Evolutionary conservation across 2,888 invertebrate species (phyloP), one percentile per base, ranked within the genome.

Genomic region (Tenthredo distinguenda): DNA sequence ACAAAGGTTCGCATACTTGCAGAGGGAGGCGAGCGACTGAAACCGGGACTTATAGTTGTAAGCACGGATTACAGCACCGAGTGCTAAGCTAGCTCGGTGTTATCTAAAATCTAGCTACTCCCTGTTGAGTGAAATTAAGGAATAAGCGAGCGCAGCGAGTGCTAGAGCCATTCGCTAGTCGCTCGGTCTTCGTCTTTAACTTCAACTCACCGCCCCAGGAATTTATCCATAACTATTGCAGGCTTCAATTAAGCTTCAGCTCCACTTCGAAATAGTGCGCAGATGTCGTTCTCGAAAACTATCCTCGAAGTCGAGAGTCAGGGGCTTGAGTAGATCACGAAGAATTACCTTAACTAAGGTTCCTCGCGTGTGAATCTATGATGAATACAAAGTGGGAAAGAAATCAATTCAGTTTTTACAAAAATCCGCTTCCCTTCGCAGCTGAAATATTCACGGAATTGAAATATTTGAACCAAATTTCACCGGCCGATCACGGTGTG

Each of bases 81-180:
- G 58, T 79, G 58, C 12, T 79, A 79, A 79, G 55, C 58, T 79
- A 79, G 55, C 79, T 79, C 5, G 76, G 76, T 76, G 76, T 76
- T 76, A 76, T 76, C 76, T 76, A 76, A 47, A 76, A 76, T 76
- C 76, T 76, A 47, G 76, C 47, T 21, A 47, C 47, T 76, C 76
- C 71, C 76, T 76, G 76, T 76, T 76, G 76, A 76, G 76, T 76
- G 76, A 76, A 76, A 76, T 76, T 76, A 76, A 76, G 76, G 76
- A 76, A 76, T 76, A 76, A 76, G 21, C 76, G 37, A 26, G 76
- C 37, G 31, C 71, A 37, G 34, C 18, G 71, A 37, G 71, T n/a
- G 15, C 18, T 1, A 37, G 71, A 40, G 71, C 37, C 71, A 47
- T 47, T 47, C 31, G 76, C 12, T 26, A 76, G 40, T 26, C 47